Base-by-base conservation (phyloP, 2,888 invertebrate genomes). In the Thereva nobilitata region DNA sequence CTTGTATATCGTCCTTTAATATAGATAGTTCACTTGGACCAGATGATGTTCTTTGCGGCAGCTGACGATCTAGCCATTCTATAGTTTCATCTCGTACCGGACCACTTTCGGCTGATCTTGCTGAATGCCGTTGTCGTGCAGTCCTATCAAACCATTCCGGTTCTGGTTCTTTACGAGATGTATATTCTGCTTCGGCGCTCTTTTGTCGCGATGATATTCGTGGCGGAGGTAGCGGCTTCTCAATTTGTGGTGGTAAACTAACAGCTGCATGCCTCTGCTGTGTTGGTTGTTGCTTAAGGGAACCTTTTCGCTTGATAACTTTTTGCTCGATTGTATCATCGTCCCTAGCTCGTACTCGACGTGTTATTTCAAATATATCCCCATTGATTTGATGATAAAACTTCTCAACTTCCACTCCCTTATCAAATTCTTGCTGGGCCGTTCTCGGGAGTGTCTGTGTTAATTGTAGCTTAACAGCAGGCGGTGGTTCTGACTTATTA, bases 321-420 rank as follows among this genome's bases (percentile, higher is more conserved):
- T 78, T 78, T 64, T 80, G 80, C 69, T 79, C 80, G 67, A 79
- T 79, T 5, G 78, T 79, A 38, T 80, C 80, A 67, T 80, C 80
- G 56, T 79, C 78, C 8, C 77, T 75, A 1, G 80, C 79, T 8
- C 79, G 72, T 23, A 80, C 79, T 0, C 80, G 71, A 0, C 81
- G 72, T 5, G 79, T 81, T 47, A 80, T 80, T 71, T 81, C 81
- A 67, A 80, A 80, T 47, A 80, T 79, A 52, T 81, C 80, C 3
- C 81, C 81, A 52, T 81, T 80, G 64, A 80, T 80, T 71, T 81
- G 80, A 69, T 80, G 80, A 70, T 81, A 80, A 70, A 79, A 80
- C 68, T 80, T 80, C 64, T 81, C 80, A n/a, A 80, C 79, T 67
- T 79, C 79, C 1, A 80, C 80, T 10, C 80, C 80, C 4, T 79